These are phyloP conservation scores for Drepana falcataria DNA, from an alignment of 2,888 invertebrate genomes.

Conservation along the genomic window DNA sequence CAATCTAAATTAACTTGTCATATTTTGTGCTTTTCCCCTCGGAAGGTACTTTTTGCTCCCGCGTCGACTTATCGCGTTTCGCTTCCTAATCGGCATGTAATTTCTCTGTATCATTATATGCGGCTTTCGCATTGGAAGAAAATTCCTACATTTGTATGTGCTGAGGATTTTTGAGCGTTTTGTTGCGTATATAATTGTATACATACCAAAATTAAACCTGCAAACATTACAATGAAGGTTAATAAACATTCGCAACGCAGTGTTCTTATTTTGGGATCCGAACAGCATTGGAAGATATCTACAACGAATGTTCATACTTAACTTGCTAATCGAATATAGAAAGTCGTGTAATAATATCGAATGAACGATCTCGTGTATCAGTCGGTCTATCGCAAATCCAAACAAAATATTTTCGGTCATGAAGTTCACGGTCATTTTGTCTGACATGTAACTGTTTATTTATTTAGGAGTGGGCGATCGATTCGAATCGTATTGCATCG, in stretches of 20 bases:
- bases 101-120: conserved; percentile 42
- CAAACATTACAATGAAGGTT: conserved; percentile 12
- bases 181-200: too few species aligned
- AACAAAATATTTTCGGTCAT: conserved; percentile 29
- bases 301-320: too few species aligned
- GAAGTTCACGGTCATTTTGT: conserved; percentile 46
- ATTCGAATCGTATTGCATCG: conserved; percentile 35
- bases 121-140: conserved; percentile 3
- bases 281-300: conserved; percentile 2
- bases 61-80: conserved; percentile 19
- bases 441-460: conserved; percentile 42
- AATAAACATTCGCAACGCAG: too few species aligned
- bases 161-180: conserved; percentile 13
- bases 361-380: conserved; percentile 12
- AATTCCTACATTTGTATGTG: conserved; percentile 24
- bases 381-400: conserved; percentile 35
- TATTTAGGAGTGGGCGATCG: conserved; percentile 42
- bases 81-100: conserved; percentile 47
- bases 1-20: conserved; percentile 70
- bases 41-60: conserved; percentile 38
- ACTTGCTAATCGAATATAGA: conserved; percentile 14
- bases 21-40: conserved; percentile 57
- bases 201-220: too few species aligned
- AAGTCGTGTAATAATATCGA: conserved; percentile 15
- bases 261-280: conserved; percentile 23